Percentiles rank a stretch among this genome's conserved stretches.
phyloP scores from a whole-genome alignment of 2,888 invertebrate genomes.

The Altica lythri region DNA sequence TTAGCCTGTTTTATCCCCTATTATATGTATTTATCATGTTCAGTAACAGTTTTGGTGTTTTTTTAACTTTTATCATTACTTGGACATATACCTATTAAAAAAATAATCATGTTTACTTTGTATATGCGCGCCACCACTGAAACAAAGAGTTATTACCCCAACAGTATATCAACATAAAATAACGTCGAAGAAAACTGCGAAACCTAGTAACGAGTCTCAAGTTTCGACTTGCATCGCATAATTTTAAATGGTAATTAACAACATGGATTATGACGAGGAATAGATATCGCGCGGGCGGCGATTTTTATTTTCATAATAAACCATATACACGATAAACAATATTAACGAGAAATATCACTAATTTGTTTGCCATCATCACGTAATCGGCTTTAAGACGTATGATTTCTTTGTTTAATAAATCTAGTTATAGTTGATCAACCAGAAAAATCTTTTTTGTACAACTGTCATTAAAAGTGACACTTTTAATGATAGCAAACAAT shows the following conservation, averaged over 20 bases:
- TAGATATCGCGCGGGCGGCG: slow-evolving; percentile 17
- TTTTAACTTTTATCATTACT: too few species aligned
- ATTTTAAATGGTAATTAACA: slow-evolving; percentile 54
- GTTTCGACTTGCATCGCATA: slow-evolving; percentile 53
- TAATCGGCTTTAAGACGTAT: too few species aligned
- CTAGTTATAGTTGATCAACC: too few species aligned
- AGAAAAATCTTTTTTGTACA: too few species aligned
- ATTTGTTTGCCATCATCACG: too few species aligned
- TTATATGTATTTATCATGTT: too few species aligned
- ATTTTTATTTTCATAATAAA: slow-evolving; percentile 26
- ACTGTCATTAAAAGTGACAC: too few species aligned
- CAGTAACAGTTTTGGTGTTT: too few species aligned
- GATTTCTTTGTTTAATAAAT: too few species aligned
- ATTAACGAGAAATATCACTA: slow-evolving; percentile 1
- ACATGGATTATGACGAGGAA: slow-evolving; percentile 42
- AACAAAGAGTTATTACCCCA: slow-evolving; percentile 33
- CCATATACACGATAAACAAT: slow-evolving; percentile 2
- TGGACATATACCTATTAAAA: neutral
- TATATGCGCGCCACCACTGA: slow-evolving; percentile 6
- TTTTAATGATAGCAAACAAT: too few species aligned
- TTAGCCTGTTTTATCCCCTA: too few species aligned
- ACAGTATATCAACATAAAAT: slow-evolving; percentile 52
- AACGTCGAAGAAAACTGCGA: slow-evolving; percentile 36
- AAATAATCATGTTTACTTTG: neutral
- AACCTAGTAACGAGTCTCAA: slow-evolving; percentile 49